A percentile compares a stretch with the other conserved stretches of the same genome.
phyloP scores from a whole-genome alignment of 2,888 invertebrate species.

The Trichacis sp. region DNA sequence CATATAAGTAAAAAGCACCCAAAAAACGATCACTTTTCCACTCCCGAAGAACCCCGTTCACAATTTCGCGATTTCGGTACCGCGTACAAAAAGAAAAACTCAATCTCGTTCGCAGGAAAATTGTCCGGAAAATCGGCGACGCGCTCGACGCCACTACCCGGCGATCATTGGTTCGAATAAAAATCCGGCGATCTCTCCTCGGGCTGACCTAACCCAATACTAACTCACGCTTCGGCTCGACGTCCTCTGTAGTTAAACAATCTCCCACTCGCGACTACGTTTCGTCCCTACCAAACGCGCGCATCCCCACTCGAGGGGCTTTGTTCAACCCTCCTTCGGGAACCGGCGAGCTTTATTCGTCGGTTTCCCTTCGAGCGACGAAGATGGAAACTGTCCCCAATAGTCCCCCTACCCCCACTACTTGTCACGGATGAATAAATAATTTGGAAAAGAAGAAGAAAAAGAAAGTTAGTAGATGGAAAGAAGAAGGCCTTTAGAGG shows the following conservation, averaged over 20 bases:
- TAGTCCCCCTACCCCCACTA: neutral
- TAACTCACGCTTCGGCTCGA: constrained; percentile 65
- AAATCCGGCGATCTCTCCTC: constrained; percentile 46
- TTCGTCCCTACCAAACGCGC: neutral
- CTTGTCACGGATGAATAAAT: no score
- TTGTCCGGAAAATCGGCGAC: no score
- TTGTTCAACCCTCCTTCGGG: constrained; percentile 46
- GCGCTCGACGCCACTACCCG: no score
- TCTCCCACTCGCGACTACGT: constrained; percentile 40
- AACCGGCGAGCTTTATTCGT: constrained; percentile 34
- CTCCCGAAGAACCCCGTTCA: no score
- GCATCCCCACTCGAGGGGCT: constrained; percentile 8
- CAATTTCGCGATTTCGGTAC: no score
- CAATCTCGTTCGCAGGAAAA: no score
- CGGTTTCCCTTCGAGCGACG: neutral
- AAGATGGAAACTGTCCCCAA: neutral
- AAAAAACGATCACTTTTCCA: no score
- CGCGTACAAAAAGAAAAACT: no score
- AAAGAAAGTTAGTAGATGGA: no score
- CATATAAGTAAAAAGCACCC: no score
- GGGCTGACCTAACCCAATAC: constrained; percentile 77
- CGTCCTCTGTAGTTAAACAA: constrained; percentile 65
- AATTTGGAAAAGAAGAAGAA: no score
- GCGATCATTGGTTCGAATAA: neutral
- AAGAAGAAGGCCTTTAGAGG: no score